A percentile compares a stretch with the other conserved stretches of the same genome.
Evolutionary conservation across 1,140 invertebrate species (phyloP).

Genomic region (Gryllus bimaculatus): DNA sequence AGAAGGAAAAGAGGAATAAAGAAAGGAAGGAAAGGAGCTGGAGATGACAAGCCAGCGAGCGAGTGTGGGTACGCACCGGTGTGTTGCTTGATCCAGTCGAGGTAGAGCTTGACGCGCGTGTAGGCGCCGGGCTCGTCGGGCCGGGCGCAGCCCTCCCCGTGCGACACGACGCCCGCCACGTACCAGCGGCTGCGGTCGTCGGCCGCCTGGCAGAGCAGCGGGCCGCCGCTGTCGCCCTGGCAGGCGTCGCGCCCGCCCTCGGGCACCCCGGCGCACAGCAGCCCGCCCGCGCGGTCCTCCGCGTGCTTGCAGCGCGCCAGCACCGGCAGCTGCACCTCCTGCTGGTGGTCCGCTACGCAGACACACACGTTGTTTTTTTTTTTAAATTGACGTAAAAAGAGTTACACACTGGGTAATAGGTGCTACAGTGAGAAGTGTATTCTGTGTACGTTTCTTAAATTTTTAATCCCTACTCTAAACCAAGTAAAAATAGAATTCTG

Average conservation of each 20-base stretch:
- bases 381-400: neutral
- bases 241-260: slow-evolving; percentile 72
- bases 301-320: slow-evolving; percentile 44
- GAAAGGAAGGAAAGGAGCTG: too few relatives aligned
- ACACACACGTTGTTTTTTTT: neutral
- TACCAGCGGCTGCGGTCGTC: slow-evolving; percentile 42
- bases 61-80: slow-evolving; percentile 26
- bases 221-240: slow-evolving; percentile 71
- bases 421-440: too few relatives aligned
- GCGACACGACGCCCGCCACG: slow-evolving; percentile 64
- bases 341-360: slow-evolving; percentile 41
- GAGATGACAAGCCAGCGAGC: too few relatives aligned
- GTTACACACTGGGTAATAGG: neutral
- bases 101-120: slow-evolving; percentile 60
- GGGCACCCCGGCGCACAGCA: slow-evolving; percentile 64
- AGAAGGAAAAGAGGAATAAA: too few relatives aligned
- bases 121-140: slow-evolving; percentile 72
- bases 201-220: slow-evolving; percentile 53
- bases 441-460: too few relatives aligned
- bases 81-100: slow-evolving; percentile 58
- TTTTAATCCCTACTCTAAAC: too few relatives aligned
- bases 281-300: slow-evolving; percentile 47
- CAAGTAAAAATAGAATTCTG: too few relatives aligned
- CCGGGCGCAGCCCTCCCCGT: slow-evolving; percentile 71
- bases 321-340: slow-evolving; percentile 60